Percentiles rank a stretch among this genome's conserved stretches.
These are phyloP conservation scores for Hoplodrina ambigua DNA, from an alignment of 2,888 invertebrate genomes.

Conservation along the genomic window DNA sequence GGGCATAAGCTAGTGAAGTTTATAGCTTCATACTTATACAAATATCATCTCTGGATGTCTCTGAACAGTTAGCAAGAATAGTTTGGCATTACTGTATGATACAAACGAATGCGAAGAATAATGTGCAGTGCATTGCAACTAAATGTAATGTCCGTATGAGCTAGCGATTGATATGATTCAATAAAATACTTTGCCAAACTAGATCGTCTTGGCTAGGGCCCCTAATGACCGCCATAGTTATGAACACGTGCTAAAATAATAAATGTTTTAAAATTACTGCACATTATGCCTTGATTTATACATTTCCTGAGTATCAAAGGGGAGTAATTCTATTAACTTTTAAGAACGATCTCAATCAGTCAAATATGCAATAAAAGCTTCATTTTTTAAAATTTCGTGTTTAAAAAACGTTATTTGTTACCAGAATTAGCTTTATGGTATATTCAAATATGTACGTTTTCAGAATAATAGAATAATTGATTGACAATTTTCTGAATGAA, in stretches of 20 bases:
- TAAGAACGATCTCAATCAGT: too few relatives aligned
- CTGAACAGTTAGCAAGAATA: constrained; percentile 28
- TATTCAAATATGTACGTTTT: too few relatives aligned
- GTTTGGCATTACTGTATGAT: constrained; percentile 37
- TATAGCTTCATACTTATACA: background rate
- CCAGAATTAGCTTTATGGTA: too few relatives aligned
- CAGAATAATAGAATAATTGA: too few relatives aligned
- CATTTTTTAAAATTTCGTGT: too few relatives aligned
- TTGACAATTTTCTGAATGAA: background rate
- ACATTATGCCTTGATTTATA: too few relatives aligned
- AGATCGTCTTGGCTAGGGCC: background rate
- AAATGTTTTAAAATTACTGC: too few relatives aligned
- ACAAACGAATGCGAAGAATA: constrained; percentile 26
- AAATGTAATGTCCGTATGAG: constrained; percentile 35
- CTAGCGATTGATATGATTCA: constrained; percentile 38
- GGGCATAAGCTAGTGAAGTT: background rate
- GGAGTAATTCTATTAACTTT: too few relatives aligned
- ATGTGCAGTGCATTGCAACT: constrained; percentile 32
- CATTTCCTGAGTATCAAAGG: too few relatives aligned
- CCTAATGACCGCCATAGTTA: background rate
- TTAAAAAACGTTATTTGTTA: too few relatives aligned
- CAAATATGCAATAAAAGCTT: too few relatives aligned
- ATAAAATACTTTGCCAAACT: constrained; percentile 24
- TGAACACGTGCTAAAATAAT: background rate
- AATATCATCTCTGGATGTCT: background rate